Evolutionary conservation across 2,888 invertebrate species (phyloP).

Genomic region (Criorhina ranunculi): DNA sequence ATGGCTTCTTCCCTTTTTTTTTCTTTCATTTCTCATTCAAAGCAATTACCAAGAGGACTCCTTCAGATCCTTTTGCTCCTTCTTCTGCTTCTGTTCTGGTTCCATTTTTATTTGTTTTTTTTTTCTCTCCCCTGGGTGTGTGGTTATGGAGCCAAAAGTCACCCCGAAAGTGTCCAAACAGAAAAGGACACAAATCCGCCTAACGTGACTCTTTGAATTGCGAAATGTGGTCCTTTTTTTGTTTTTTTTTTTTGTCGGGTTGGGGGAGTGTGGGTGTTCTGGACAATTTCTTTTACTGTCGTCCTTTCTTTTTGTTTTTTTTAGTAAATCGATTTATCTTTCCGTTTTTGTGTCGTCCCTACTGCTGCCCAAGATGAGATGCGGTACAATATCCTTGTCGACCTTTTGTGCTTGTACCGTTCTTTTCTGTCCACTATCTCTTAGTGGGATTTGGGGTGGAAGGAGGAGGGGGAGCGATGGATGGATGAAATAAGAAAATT

Average conservation of each 20-base stretch:
- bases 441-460: no score
- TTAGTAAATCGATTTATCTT: slow-evolving; percentile 74
- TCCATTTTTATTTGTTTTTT: slow-evolving; percentile 11
- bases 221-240: slow-evolving; percentile 32
- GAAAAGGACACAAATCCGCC: slow-evolving; percentile 76
- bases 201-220: slow-evolving; percentile 75
- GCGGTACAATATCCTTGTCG: slow-evolving; percentile 54
- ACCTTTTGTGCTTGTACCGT: slow-evolving; percentile 55
- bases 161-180: slow-evolving; percentile 75
- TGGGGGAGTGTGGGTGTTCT: slow-evolving; percentile 59
- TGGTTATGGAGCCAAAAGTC: slow-evolving; percentile 75
- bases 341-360: slow-evolving; percentile 25
- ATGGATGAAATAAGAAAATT: slow-evolving; percentile 58
- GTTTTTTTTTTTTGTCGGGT: slow-evolving; percentile 1
- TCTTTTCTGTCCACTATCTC: slow-evolving; percentile 30
- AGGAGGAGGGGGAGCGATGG: neutral
- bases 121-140: slow-evolving; percentile 35
- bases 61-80: slow-evolving; percentile 14
- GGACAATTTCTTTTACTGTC: slow-evolving; percentile 65
- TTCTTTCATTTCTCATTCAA: slow-evolving; percentile 61
- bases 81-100: neutral
- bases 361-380: slow-evolving; percentile 65
- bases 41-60: slow-evolving; percentile 75
- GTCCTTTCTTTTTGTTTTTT: slow-evolving; percentile 34
- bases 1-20: no score